phyloP scores from a whole-genome alignment of 2,888 invertebrate genomes.

The Melanostoma mellinum region DNA sequence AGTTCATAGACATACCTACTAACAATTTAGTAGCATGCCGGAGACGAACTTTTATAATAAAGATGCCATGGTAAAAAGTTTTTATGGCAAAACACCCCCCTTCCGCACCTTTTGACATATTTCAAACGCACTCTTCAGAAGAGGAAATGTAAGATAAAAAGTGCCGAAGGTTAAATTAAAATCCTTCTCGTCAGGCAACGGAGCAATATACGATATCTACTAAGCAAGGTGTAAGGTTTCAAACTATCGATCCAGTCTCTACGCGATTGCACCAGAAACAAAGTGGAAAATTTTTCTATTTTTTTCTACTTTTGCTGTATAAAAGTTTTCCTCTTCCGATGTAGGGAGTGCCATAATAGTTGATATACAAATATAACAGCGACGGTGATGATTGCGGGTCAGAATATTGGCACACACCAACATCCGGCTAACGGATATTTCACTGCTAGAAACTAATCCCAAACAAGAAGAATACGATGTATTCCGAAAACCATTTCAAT shows the following conservation, averaged over 20 bases:
- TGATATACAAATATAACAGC: neutral
- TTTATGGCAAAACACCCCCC: constrained; percentile 20
- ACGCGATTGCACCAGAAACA: constrained; percentile 2
- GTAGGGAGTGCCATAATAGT: constrained; percentile 10
- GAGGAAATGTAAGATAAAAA: neutral
- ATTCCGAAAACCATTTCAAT: constrained; percentile 37
- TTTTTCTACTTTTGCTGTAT: neutral
- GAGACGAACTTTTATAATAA: constrained; percentile 48
- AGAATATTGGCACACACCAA: constrained; percentile 23
- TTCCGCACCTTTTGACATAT: constrained; percentile 9
- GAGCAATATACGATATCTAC: neutral
- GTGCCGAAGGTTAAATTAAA: constrained; percentile 13
- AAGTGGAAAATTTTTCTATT: neutral
- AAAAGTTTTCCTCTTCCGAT: neutral
- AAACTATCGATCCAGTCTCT: constrained; percentile 41
- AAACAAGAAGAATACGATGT: constrained; percentile 22
- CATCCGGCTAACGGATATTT: constrained; percentile 1
- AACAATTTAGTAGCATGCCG: too few species aligned
- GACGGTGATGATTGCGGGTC: constrained; percentile 34
- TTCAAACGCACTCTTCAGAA: constrained; percentile 18
- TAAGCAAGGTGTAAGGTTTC: neutral
- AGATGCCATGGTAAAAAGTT: constrained; percentile 31
- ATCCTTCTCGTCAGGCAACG: neutral
- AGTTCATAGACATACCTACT: too few species aligned
- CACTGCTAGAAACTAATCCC: constrained; percentile 15